Conservation (phyloP, 2,113 vertebrate genomes). For the Tympanuchus pallidicinctus region DNA sequence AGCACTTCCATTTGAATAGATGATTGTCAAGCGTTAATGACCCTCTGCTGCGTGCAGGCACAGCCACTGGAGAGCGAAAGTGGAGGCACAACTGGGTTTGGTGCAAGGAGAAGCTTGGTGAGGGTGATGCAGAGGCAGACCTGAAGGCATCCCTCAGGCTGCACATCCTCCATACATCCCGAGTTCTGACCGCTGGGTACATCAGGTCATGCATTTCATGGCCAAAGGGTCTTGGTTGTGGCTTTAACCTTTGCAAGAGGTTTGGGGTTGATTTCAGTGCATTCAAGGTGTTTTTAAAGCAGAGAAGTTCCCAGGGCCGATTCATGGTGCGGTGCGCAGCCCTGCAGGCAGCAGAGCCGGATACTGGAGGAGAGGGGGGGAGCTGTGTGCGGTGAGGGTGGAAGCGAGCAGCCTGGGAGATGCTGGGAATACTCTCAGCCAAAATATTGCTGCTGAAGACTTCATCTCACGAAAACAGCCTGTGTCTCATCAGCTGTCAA, state of each 20-base stretch:
- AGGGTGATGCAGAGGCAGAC: neutral
- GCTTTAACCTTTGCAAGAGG: neutral
- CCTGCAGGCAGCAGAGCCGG: neutral
- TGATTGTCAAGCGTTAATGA: neutral
- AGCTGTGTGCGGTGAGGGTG: neutral
- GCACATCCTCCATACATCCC: neutral
- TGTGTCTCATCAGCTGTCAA: neutral
- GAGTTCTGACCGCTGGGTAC: neutral
- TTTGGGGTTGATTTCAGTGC: accelerated
- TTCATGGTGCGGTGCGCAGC: neutral
- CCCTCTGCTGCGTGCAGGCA: neutral
- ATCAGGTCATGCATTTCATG: neutral
- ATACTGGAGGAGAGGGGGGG: accelerated
- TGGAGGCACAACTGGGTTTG: neutral
- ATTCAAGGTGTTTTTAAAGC: neutral
- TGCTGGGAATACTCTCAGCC: neutral
- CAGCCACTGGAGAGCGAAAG: neutral
- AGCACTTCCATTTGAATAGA: neutral
- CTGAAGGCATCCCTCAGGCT: neutral
- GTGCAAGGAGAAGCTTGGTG: neutral
- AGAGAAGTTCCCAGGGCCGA: neutral
- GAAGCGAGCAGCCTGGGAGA: neutral
- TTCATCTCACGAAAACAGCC: neutral
- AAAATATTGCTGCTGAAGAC: neutral
- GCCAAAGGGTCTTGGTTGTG: neutral